These are phyloP conservation scores for Drosophila nikananu DNA, from an alignment of 1,140 invertebrate genomes.

Conservation along the genomic window DNA sequence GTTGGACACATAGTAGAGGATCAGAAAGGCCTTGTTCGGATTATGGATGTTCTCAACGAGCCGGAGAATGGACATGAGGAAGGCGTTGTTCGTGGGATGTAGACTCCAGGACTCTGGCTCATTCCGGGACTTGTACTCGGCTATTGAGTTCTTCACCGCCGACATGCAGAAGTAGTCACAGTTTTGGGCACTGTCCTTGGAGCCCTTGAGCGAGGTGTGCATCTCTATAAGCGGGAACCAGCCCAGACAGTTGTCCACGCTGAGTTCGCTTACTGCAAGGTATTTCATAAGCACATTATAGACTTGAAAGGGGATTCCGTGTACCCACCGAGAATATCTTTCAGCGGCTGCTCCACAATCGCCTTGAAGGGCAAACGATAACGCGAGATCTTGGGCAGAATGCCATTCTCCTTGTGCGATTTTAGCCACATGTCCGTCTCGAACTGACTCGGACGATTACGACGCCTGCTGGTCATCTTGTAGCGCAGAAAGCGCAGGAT, in stretches of 20 bases:
- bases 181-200: slow-evolving; percentile 63
- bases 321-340: slow-evolving; percentile 73
- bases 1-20: slow-evolving; percentile 78
- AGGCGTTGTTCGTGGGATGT: slow-evolving; percentile 82
- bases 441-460: slow-evolving; percentile 69
- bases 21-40: slow-evolving; percentile 70
- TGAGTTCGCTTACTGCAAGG: slow-evolving; percentile 66
- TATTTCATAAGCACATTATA: background rate
- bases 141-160: slow-evolving; percentile 82
- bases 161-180: slow-evolving; percentile 83
- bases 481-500: slow-evolving; percentile 81
- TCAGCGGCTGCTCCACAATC: slow-evolving; percentile 74
- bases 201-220: slow-evolving; percentile 72
- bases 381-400: slow-evolving; percentile 79
- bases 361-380: slow-evolving; percentile 80
- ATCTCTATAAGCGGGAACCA: slow-evolving; percentile 84
- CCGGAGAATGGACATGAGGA: slow-evolving; percentile 78
- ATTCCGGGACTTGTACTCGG: slow-evolving; percentile 72
- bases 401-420: slow-evolving; percentile 69
- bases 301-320: background rate
- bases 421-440: slow-evolving; percentile 83
- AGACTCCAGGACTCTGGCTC: slow-evolving; percentile 77
- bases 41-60: slow-evolving; percentile 67
- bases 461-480: slow-evolving; percentile 74
- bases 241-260: slow-evolving; percentile 81